Evolutionary conservation across 2,888 invertebrate genomes (phyloP), one percentile per base, ranked within the genome.

Genomic region (Caenorhabditis doughertyi): DNA sequence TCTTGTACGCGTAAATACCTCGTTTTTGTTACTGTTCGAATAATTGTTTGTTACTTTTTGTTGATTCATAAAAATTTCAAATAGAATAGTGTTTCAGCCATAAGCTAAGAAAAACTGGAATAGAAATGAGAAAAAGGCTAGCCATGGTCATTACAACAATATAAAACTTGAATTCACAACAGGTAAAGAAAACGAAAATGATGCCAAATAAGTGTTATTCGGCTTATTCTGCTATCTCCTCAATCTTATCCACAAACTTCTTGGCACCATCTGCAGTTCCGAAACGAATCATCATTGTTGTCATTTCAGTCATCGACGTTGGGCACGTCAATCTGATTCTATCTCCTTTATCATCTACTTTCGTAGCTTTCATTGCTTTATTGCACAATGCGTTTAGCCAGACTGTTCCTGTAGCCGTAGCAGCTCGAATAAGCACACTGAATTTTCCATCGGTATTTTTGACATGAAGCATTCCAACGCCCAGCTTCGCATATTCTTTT

Each of bases 401-500:
- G 21, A 88, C 86, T 9, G 85, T 85, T 18, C 88, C 87, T n/a
- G 84, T 86, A 2, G 88, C 49, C 7, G 86, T 87, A 23, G 85
- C 88, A n/a, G 88, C 88, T 53, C 88, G 74, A 9, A 88, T 81
- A 11, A 88, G 80, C 0, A 88, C 67, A 44, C 81, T 84, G 44
- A 53, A 64, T 65, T 85, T 87, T 4, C 80, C 88, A 35, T 85
- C 85, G 8, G 47, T 73, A 5, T 85, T 64, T 55, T 88, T 88
- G 70, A 88, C 55, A 70, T 87, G 81, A 55, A 88, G 55, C 85
- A 85, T 85, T 39, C 88, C 88, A 25, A 87, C 83, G 3, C 88
- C 88, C 27, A 87, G 65, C 56, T 88, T 88, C 3, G 62, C 49
- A 53, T 83, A 88, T 21, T 81, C 82, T 56, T 82, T 81, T 29